Evolutionary conservation across 2,888 invertebrate genomes (phyloP).

Genomic region (Leucoptera coffeella): DNA sequence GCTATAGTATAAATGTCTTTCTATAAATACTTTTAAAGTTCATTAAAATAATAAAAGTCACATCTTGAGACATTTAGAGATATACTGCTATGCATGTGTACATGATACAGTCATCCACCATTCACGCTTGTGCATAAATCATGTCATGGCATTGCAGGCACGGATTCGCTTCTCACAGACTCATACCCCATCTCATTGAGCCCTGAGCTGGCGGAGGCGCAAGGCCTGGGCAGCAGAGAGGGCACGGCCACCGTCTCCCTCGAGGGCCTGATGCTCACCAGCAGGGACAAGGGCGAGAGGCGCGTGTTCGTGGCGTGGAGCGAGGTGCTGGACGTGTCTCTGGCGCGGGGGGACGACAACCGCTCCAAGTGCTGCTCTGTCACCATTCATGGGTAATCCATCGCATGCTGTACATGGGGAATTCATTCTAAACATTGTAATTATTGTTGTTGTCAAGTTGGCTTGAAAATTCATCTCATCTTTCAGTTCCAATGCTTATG

Average conservation of each 20-base stretch:
- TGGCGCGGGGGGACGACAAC: slow-evolving; percentile 41
- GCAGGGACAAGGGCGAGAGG: slow-evolving; percentile 33
- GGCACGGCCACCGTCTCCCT: slow-evolving; percentile 50
- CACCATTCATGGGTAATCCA: too few species aligned
- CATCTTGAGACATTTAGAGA: too few species aligned
- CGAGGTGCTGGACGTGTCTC: slow-evolving; percentile 50
- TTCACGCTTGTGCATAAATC: too few species aligned
- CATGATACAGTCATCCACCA: background rate
- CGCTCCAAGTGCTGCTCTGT: too few species aligned
- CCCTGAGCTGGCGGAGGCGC: slow-evolving; percentile 56
- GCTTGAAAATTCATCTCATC: too few species aligned
- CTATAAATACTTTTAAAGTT: too few species aligned
- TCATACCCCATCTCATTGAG: slow-evolving; percentile 56
- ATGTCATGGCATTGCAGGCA: slow-evolving; percentile 40
- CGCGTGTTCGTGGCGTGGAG: slow-evolving; percentile 54
- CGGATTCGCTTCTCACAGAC: slow-evolving; percentile 37
- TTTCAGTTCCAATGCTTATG: too few species aligned
- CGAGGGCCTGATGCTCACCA: slow-evolving; percentile 53
- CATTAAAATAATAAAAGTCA: too few species aligned
- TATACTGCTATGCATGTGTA: background rate
- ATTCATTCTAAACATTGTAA: too few species aligned
- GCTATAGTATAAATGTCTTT: too few species aligned
- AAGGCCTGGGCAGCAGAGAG: slow-evolving; percentile 53
- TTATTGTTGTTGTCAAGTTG: too few species aligned
- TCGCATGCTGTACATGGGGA: too few species aligned